Percentiles rank a stretch among this genome's conserved stretches.
Conservation (phyloP, 2,113 vertebrate species). For the Protobothrops mucrosquamatus region DNA sequence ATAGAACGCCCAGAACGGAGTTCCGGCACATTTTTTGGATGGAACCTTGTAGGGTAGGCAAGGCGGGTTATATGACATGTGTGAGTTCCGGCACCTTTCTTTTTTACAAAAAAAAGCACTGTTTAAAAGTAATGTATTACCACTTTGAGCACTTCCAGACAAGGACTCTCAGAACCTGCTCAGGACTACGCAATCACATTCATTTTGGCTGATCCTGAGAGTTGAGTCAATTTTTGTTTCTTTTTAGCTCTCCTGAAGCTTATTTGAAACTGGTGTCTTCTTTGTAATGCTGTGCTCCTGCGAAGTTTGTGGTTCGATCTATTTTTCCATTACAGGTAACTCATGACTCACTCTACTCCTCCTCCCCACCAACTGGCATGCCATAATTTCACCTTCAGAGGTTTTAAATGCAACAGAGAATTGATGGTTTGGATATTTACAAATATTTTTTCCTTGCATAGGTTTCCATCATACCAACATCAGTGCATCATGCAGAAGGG, state of each 20-base stretch:
- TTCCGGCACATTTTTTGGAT: too few relatives aligned
- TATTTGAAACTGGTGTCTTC: neutral
- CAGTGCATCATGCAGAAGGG: neutral
- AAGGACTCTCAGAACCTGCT: neutral
- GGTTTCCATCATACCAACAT: neutral
- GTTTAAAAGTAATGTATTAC: neutral
- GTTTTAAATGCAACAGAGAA: neutral
- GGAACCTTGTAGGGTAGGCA: too few relatives aligned
- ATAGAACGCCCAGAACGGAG: too few relatives aligned
- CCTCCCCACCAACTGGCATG: neutral
- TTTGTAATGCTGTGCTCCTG: neutral
- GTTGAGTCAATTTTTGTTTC: neutral
- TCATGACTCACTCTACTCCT: neutral
- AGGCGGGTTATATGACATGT: too few relatives aligned
- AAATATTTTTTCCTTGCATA: neutral
- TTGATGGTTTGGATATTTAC: neutral
- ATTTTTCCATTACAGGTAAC: neutral
- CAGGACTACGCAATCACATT: neutral
- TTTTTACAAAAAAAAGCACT: too few relatives aligned
- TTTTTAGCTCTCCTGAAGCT: neutral
- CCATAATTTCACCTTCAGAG: neutral
- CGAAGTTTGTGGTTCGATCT: neutral
- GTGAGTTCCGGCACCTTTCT: too few relatives aligned
- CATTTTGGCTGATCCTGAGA: neutral
- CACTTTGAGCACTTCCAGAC: neutral